Conservation (phyloP, 2,888 invertebrate species). For the Drosophila tripunctata region DNA sequence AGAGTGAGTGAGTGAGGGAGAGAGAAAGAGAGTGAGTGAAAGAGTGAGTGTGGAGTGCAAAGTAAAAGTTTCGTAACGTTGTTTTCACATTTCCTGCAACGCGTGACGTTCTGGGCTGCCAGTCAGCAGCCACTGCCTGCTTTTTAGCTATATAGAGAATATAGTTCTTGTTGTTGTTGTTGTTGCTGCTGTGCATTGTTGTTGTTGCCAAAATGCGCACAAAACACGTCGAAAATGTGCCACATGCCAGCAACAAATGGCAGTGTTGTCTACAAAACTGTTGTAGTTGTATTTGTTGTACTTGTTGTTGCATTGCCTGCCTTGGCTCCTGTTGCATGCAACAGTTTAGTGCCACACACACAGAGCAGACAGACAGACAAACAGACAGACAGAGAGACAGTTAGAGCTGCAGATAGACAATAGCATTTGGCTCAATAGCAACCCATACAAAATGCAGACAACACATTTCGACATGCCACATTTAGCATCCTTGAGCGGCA, state of each 20-base stretch:
- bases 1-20: background rate
- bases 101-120: conserved; percentile 57
- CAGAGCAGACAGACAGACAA: conserved; percentile 8
- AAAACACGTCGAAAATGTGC: conserved; percentile 80
- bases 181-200: conserved; percentile 22
- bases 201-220: conserved; percentile 74
- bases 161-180: conserved; percentile 6
- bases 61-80: conserved; percentile 78
- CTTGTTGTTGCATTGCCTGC: background rate
- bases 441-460: conserved; percentile 42
- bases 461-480: conserved; percentile 78
- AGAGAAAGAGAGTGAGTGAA: background rate
- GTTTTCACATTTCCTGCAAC: conserved; percentile 79
- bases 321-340: conserved; percentile 62
- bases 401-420: conserved; percentile 43
- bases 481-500: conserved; percentile 80
- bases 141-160: conserved; percentile 30
- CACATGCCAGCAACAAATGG: conserved; percentile 75
- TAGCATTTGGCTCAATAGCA: conserved; percentile 57
- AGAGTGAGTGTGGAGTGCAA: conserved; percentile 26
- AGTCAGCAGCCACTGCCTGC: conserved; percentile 56
- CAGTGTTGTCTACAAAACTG: conserved; percentile 48
- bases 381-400: conserved; percentile 24
- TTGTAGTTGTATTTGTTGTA: conserved; percentile 7
- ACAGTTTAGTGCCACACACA: conserved; percentile 61